Conservation (phyloP, 2,113 vertebrate species). For the Ornithorhynchus anatinus region DNA sequence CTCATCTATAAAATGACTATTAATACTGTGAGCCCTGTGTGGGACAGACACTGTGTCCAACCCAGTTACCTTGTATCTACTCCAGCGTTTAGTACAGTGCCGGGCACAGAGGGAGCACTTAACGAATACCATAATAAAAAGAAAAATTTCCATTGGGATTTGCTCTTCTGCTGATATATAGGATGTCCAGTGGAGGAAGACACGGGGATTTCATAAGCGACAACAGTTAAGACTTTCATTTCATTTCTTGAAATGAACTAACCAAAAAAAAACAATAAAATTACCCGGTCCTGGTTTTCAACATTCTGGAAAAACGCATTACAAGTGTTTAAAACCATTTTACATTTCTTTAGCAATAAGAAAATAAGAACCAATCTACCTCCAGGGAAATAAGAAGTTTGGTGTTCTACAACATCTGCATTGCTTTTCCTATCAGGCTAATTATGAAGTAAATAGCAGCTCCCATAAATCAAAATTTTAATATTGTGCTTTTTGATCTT, state of each 20-base stretch:
- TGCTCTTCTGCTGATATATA: not conserved
- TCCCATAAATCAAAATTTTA: slow-evolving; percentile 67
- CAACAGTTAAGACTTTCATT: not conserved
- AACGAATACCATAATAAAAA: too few relatives aligned
- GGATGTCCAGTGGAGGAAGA: fast-evolving
- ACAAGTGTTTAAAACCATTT: slow-evolving; percentile 39
- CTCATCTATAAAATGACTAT: too few relatives aligned
- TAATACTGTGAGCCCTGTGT: too few relatives aligned
- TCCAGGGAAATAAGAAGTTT: slow-evolving; percentile 25
- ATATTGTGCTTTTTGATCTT: slow-evolving; percentile 62
- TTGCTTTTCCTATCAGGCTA: slow-evolving; percentile 47
- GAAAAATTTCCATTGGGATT: too few relatives aligned
- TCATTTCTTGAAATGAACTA: not conserved
- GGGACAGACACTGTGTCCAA: too few relatives aligned
- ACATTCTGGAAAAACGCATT: slow-evolving; percentile 18
- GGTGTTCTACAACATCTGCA: slow-evolving; percentile 23
- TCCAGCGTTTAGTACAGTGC: too few relatives aligned
- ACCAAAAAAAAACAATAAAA: slow-evolving; percentile 18
- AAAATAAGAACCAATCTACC: slow-evolving; percentile 48
- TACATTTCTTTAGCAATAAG: slow-evolving; percentile 45
- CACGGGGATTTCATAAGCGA: not conserved
- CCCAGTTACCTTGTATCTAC: too few relatives aligned
- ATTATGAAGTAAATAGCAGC: slow-evolving; percentile 51
- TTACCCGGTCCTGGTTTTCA: slow-evolving; percentile 37
- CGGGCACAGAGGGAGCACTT: too few relatives aligned